Evolutionary conservation across 2,888 invertebrate genomes (phyloP), one percentile per base, ranked within the genome.

Genomic region (Protula sp.): DNA sequence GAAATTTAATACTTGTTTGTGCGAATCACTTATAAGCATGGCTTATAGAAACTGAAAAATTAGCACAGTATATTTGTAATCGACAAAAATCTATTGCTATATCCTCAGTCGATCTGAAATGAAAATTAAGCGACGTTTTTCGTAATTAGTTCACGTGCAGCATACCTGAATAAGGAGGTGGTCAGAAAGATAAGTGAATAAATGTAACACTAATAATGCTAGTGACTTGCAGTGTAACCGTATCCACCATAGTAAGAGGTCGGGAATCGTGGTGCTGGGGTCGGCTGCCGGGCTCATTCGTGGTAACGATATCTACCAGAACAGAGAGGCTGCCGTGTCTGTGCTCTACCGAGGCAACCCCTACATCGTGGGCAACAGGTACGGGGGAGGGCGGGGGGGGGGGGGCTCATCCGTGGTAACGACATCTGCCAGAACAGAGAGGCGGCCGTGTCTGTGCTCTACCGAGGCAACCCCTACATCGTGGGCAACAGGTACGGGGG

Each of bases 221-320:
- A n/a, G n/a, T 38, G 9, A 14, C 19, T 38, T 38, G 9, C 67
- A 77, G 76, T 71, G 72, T 63, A 77, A 77, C 60, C 65, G 72
- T 48, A 75, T 77, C 47, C 77, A 77, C 59, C 75, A 76, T 64
- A 74, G 76, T 26, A 76, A 77, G 65, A 55, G 77, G 54, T 77
- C 75, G n/a, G 77, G 77, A 3, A 67, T 77, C 52, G 76, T 74
- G 31, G 73, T 77, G 3, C 69, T 77, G 30, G 75, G 76, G 47
- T 73, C 73, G 67, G 76, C 75, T 38, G 69, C 72, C 29, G 76
- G 77, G 5, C 74, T 73, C 52, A 74, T 76, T 31, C 70, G 70
- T 54, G 69, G 68, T 58, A 77, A 77, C 63, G 72, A 75, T 60
- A 76, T 77, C 54, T 75, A 72, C 61, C 70, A 72, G 59, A 77